Percentiles rank a stretch among this genome's conserved stretches.
Conservation (phyloP, 2,888 invertebrate genomes). For the Rhyacophila evoluta region DNA sequence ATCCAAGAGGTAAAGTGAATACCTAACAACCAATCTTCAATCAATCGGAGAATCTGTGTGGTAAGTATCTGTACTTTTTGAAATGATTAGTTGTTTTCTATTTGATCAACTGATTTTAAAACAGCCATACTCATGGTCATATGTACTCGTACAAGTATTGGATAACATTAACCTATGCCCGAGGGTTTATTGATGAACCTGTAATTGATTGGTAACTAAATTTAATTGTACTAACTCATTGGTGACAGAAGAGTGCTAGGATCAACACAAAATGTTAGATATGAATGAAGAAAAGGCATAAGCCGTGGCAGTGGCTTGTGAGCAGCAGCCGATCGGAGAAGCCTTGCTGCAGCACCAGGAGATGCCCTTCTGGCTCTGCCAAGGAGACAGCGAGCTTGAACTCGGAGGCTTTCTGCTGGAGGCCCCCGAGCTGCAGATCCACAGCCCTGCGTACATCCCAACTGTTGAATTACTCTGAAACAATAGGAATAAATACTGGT, state of each 20-base stretch:
- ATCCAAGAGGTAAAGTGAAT: no score
- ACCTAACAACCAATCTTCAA: no score
- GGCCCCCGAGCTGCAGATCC: constrained; percentile 86
- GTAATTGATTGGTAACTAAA: no score
- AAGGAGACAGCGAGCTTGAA: constrained; percentile 78
- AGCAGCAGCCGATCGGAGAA: constrained; percentile 80
- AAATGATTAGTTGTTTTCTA: no score
- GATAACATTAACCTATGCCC: no score
- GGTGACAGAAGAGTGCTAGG: constrained; percentile 88
- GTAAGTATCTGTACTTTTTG: no score
- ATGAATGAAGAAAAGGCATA: constrained; percentile 94
- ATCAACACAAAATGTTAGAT: constrained; percentile 95
- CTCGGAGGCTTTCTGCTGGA: constrained; percentile 90
- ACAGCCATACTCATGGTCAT: no score
- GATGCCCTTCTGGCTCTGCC: constrained; percentile 79
- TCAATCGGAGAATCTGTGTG: no score
- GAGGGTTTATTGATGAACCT: no score
- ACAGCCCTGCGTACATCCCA: constrained; percentile 97
- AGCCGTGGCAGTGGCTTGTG: constrained; percentile 84
- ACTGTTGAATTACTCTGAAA: constrained; percentile 82
- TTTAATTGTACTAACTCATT: constrained; percentile 85
- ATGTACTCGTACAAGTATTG: no score
- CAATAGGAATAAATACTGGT: no score
- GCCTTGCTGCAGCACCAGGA: constrained; percentile 66
- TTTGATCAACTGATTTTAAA: no score